Percentiles rank a stretch among this genome's conserved stretches.
phyloP scores from a whole-genome alignment of 92 coral and sea anemone genomes.

The Bergia puertoricense region DNA sequence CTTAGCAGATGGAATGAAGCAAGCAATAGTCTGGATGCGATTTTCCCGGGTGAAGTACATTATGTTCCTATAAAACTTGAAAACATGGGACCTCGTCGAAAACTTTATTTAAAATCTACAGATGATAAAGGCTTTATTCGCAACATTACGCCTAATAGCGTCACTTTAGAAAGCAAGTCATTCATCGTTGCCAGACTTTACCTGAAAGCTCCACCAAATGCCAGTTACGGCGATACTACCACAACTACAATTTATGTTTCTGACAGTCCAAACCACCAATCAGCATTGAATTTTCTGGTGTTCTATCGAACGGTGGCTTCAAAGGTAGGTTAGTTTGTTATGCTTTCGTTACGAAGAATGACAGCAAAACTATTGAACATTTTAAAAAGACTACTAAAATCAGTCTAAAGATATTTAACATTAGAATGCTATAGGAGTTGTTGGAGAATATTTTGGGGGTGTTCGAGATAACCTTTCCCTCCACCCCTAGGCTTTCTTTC shows the following conservation, averaged over 20 bases:
- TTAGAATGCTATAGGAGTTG: no score
- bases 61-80: constrained; percentile 41
- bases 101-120: constrained; percentile 40
- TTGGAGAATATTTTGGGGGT: no score
- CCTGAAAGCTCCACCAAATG: constrained; percentile 27
- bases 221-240: constrained; percentile 51
- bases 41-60: constrained; percentile 48
- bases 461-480: not conserved
- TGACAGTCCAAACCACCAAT: constrained; percentile 33
- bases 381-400: no score
- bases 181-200: not conserved
- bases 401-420: no score
- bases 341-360: not conserved
- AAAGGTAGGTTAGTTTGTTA: constrained; percentile 36
- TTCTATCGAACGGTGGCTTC: constrained; percentile 61
- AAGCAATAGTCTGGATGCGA: not conserved
- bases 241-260: constrained; percentile 54
- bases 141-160: constrained; percentile 4
- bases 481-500: not conserved
- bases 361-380: not conserved
- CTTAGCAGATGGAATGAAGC: constrained; percentile 27
- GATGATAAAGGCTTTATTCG: constrained; percentile 41
- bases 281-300: constrained; percentile 49
- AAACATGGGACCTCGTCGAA: constrained; percentile 47
- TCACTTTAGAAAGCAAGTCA: constrained; percentile 10